Percentiles rank a stretch among this genome's conserved stretches.
These are phyloP conservation scores for Leucoptera coffeella DNA, from an alignment of 2,888 invertebrate genomes.

Conservation along the genomic window DNA sequence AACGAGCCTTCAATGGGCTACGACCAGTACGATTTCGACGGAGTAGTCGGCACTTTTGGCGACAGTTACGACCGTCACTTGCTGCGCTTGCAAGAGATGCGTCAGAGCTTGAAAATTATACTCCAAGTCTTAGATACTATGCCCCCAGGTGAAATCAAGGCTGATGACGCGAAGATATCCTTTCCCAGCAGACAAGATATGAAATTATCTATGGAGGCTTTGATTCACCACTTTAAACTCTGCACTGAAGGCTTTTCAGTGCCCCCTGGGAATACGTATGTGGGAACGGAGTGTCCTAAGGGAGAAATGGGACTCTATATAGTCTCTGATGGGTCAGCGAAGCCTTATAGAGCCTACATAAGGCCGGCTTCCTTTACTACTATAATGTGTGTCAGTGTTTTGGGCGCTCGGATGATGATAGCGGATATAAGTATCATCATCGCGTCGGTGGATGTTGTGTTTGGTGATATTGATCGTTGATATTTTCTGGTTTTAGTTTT, in stretches of 20 bases:
- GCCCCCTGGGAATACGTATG: conserved; percentile 79
- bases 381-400: conserved; percentile 56
- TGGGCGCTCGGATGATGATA: conserved; percentile 60
- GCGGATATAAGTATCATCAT: conserved; percentile 77
- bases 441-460: conserved; percentile 59
- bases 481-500: no score
- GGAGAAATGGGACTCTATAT: conserved; percentile 83
- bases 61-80: conserved; percentile 81
- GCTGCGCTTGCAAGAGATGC: conserved; percentile 62
- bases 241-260: conserved; percentile 77
- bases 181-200: conserved; percentile 73
- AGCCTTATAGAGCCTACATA: conserved; percentile 63
- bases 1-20: conserved; percentile 80
- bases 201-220: conserved; percentile 82
- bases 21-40: conserved; percentile 75
- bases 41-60: conserved; percentile 73
- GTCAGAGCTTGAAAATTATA: conserved; percentile 72
- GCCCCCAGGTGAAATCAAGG: conserved; percentile 71
- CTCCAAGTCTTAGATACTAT: conserved; percentile 78
- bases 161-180: conserved; percentile 73
- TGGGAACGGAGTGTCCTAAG: conserved; percentile 76
- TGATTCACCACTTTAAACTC: conserved; percentile 87
- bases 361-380: conserved; percentile 55
- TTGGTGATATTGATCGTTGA: conserved; percentile 58
- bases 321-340: conserved; percentile 75